Evolutionary conservation across 2,888 invertebrate species (phyloP), one percentile per base, ranked within the genome.

Genomic region (Microchrysa polita): DNA sequence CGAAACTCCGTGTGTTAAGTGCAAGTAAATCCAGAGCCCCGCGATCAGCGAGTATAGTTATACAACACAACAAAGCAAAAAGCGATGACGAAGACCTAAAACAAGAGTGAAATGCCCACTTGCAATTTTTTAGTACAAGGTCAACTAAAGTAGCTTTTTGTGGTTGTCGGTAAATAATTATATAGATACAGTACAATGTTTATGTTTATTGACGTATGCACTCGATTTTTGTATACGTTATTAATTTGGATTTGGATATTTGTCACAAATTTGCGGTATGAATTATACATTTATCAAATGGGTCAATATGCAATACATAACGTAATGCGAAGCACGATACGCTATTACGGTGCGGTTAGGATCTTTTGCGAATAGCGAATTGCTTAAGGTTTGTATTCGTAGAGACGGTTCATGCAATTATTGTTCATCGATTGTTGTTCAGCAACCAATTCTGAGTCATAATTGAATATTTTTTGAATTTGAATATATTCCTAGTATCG

Each of bases 111-210:
- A 63, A 42, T 23, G 52, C n/a, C 23, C 67, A 67, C 53, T 67
- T 53, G 67, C 34, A 55, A 67, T 53, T 67, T 34, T 34, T 67
- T 67, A 67, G 67, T 34, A 55, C 67, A 67, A 67, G 67, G 67
- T 67, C 67, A 63, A 14, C 7, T 22, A 34, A 67, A 67, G 67
- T 55, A 27, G 67, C 42, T 67, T 22, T n/a, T 27, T 52, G 67
- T 53, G 53, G 53, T 67, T 67, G 27, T 34, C 67, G 53, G n/a
- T 55, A 53, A 16, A n/a, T n/a, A 63, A 42, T 42, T 63, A n/a
- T n/a, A n/a, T n/a, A n/a, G n/a, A n/a, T n/a, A n/a, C 16, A 48
- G 16, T 63, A 63, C n/a, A n/a, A n/a, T n/a, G n/a, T n/a, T n/a
- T n/a, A n/a, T n/a, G n/a, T n/a, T 63, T 42, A 63, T 63, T 14